Percentiles rank a stretch among this genome's conserved stretches.
These are phyloP conservation scores for Drosophila simulans DNA, from an alignment of 1,140 invertebrate species.

Conservation along the genomic window DNA sequence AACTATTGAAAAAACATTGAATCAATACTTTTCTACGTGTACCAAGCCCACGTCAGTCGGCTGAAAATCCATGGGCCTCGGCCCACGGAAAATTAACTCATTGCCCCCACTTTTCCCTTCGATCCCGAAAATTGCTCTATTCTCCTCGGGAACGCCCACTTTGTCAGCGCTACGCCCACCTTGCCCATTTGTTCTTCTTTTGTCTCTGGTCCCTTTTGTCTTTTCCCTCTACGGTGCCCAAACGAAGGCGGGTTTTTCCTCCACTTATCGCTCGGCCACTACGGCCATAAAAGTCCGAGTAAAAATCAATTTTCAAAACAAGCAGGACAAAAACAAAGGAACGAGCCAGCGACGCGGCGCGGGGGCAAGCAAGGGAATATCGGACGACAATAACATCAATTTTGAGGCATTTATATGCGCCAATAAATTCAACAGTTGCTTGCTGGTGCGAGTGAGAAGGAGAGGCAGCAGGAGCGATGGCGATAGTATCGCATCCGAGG, in stretches of 20 bases:
- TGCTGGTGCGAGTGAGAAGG: conserved; percentile 15
- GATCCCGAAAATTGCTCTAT: conserved; percentile 73
- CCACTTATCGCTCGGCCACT: conserved; percentile 49
- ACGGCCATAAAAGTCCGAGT: conserved; percentile 66
- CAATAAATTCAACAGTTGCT: conserved; percentile 65
- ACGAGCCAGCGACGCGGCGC: background rate
- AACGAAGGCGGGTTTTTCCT: conserved; percentile 29
- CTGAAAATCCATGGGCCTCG: conserved; percentile 23
- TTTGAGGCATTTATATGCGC: conserved; percentile 82
- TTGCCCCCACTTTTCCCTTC: conserved; percentile 33
- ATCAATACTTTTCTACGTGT: conserved; percentile 6
- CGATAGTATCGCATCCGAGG: conserved; percentile 27
- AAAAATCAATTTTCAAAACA: conserved; percentile 78
- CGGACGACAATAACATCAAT: conserved; percentile 81
- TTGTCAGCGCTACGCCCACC: conserved; percentile 67
- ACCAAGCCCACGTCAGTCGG: conserved; percentile 30
- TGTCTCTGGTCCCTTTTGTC: conserved; percentile 37
- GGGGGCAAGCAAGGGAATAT: conserved; percentile 39
- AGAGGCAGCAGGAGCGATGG: conserved; percentile 6
- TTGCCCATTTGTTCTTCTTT: conserved; percentile 50
- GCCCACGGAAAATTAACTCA: conserved; percentile 77
- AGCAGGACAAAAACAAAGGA: conserved; percentile 56
- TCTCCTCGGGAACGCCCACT: conserved; percentile 66
- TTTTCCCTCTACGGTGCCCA: conserved; percentile 31
- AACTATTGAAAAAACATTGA: background rate